phyloP scores from a whole-genome alignment of 2,113 vertebrate species.

The human region DNA sequence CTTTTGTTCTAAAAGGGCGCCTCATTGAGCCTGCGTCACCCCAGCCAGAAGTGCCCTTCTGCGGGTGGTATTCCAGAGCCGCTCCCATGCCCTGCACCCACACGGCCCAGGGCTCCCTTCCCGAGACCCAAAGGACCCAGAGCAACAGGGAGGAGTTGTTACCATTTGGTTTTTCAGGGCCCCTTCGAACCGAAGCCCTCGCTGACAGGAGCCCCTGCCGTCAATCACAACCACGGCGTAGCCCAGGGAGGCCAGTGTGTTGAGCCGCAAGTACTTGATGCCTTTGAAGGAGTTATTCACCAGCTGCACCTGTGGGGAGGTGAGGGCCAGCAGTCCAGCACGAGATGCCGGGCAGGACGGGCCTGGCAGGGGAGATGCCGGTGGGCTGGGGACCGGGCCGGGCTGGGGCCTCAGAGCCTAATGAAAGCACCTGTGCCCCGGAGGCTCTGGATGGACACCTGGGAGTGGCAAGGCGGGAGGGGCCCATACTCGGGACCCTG shows the following conservation, averaged over 20 bases:
- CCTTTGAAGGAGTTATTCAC: constrained; percentile 99
- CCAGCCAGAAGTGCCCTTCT: not conserved
- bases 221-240: constrained; percentile 98
- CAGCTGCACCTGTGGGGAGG: constrained; percentile 90
- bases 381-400: rapidly evolving
- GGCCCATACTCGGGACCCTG: rapidly evolving
- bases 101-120: not conserved
- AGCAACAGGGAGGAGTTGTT: constrained; percentile 14
- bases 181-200: constrained; percentile 96
- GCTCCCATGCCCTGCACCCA: not conserved
- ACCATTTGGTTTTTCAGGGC: constrained; percentile 99
- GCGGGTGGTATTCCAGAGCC: not conserved
- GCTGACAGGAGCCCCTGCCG: constrained; percentile 95
- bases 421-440: rapidly evolving
- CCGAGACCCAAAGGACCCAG: not conserved
- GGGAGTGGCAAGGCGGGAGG: not conserved
- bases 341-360: rapidly evolving
- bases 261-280: constrained; percentile 96
- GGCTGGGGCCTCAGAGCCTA: not conserved
- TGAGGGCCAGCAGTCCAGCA: rapidly evolving
- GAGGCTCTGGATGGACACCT: not conserved
- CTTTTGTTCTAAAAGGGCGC: not conserved
- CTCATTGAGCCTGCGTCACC: not conserved
- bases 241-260: constrained; percentile 95
- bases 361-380: rapidly evolving